These are phyloP conservation scores for Pogonomyrmex barbatus DNA, from an alignment of 1,140 invertebrate species.

Conservation along the genomic window DNA sequence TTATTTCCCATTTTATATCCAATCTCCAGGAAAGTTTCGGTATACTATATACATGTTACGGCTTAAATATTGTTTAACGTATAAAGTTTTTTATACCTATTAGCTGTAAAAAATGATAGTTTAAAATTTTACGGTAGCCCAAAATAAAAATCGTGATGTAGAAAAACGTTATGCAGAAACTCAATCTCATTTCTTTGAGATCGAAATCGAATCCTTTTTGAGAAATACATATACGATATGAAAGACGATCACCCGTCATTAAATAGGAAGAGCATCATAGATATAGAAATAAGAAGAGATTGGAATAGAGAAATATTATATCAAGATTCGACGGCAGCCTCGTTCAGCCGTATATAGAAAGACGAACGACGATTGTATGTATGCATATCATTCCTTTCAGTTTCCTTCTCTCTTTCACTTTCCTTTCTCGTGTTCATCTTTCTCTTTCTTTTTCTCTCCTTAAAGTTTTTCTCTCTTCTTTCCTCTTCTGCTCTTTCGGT, in stretches of 20 bases:
- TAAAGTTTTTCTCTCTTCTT: conserved; percentile 19
- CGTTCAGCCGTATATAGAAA: conserved; percentile 59
- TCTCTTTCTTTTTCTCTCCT: conserved; percentile 16
- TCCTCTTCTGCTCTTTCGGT: conserved; percentile 48
- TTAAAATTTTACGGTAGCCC: not conserved
- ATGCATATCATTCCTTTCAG: conserved; percentile 54
- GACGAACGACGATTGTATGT: conserved; percentile 34
- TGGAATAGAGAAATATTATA: conserved; percentile 67
- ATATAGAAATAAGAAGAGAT: conserved; percentile 63
- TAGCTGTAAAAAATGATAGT: not conserved
- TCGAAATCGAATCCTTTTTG: conserved; percentile 1
- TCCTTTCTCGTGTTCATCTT: conserved; percentile 2
- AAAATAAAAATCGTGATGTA: not conserved
- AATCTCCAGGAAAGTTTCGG: not conserved
- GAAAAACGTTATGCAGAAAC: conserved; percentile 18
- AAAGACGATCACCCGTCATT: conserved; percentile 30
- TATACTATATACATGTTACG: not conserved
- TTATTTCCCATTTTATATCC: not conserved
- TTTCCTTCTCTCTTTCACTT: not conserved
- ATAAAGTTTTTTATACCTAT: not conserved
- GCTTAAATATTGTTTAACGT: not conserved
- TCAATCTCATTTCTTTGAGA: not conserved
- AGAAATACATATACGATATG: not conserved
- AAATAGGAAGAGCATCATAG: conserved; percentile 26
- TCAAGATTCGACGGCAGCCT: conserved; percentile 68